Percentiles rank a stretch among this genome's conserved stretches.
Evolutionary conservation across 2,888 invertebrate genomes (phyloP).

Genomic region (Nomada flava): DNA sequence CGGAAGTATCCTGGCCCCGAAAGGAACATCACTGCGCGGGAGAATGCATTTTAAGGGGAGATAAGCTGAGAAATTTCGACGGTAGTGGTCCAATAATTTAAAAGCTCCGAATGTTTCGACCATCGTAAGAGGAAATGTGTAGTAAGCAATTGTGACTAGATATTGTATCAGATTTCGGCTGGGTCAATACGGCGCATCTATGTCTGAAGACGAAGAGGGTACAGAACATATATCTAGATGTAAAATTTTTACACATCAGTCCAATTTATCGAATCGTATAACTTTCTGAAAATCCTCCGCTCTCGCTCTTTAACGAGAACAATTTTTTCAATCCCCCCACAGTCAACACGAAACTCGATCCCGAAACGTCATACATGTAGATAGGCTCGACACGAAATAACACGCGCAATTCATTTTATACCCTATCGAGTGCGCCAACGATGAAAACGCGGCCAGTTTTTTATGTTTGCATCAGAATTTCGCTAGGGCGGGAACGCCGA

Average conservation of each 20-base stretch:
- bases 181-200: too few species aligned
- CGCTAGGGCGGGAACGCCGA: conserved; percentile 5
- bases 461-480: conserved; percentile 38
- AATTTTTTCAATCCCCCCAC: conserved; percentile 4
- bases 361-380: background rate
- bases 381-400: conserved; percentile 10
- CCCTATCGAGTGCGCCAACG: background rate
- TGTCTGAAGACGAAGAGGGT: too few species aligned
- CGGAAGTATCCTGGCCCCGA: conserved; percentile 28
- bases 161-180: too few species aligned
- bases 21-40: conserved; percentile 1
- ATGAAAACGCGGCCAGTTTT: conserved; percentile 39
- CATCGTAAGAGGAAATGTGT: too few species aligned
- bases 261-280: background rate
- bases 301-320: background rate
- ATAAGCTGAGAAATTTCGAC: background rate
- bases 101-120: too few species aligned
- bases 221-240: too few species aligned
- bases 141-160: too few species aligned
- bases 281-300: background rate
- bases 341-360: background rate
- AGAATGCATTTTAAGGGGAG: background rate
- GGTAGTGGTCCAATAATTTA: background rate
- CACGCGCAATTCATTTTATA: conserved; percentile 37
- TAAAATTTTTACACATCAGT: background rate